Conservation (phyloP, 2,113 vertebrate species). For the Himantopus leucocephalus region DNA sequence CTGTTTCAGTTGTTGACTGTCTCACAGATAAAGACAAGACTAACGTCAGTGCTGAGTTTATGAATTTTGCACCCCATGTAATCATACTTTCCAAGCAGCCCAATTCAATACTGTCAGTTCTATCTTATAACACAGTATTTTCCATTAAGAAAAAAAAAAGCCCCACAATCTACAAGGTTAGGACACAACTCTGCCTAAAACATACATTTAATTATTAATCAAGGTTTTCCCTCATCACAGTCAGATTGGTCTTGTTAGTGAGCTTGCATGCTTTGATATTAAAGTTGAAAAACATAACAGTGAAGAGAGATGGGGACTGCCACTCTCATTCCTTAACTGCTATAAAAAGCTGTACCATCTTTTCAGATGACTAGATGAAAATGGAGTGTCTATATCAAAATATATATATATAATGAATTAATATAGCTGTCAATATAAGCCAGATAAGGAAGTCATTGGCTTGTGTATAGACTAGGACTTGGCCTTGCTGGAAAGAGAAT, state of each 20-base stretch:
- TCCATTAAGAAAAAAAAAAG: not conserved
- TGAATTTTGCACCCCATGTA: not conserved
- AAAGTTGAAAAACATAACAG: not conserved
- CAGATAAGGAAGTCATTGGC: not conserved
- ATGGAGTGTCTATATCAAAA: not conserved
- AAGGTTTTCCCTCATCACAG: not conserved
- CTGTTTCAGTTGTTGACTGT: not conserved
- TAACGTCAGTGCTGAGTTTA: not conserved
- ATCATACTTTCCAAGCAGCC: not conserved
- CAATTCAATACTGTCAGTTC: not conserved
- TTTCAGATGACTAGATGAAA: slow-evolving; percentile 27
- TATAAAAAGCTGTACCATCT: not conserved
- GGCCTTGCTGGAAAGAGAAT: not conserved
- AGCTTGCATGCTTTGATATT: slow-evolving; percentile 3
- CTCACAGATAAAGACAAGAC: not conserved
- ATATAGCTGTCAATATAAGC: not conserved
- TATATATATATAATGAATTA: not conserved
- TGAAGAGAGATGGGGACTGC: not conserved
- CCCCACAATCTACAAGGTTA: not conserved
- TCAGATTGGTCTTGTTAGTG: not conserved
- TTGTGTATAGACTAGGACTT: not conserved
- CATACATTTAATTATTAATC: slow-evolving; percentile 16
- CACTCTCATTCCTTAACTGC: not conserved
- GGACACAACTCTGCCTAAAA: not conserved
- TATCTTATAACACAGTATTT: not conserved